Evolutionary conservation across 1,140 invertebrate species (phyloP).

Genomic region (Lethrus apterus): DNA sequence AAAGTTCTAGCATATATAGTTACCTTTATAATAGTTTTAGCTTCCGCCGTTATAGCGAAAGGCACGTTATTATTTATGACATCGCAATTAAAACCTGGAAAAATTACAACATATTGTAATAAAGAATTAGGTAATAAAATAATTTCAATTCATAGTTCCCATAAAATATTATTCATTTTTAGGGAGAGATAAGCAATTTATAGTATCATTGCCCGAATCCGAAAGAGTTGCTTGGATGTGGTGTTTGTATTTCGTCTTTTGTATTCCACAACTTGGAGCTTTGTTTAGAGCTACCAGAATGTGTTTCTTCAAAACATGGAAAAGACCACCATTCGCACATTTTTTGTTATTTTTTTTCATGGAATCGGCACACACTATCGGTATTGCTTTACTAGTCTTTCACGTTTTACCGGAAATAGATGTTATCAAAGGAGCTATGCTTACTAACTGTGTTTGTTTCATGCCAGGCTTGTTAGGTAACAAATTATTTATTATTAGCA

Average conservation of each 20-base stretch:
- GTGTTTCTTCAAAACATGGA: constrained; percentile 84
- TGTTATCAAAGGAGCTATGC: constrained; percentile 85
- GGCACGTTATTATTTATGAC: constrained; percentile 86
- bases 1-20: constrained; percentile 79
- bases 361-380: constrained; percentile 81
- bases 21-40: constrained; percentile 78
- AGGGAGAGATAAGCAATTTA: constrained; percentile 77
- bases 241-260: constrained; percentile 81
- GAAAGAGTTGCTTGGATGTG: constrained; percentile 89
- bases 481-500: constrained; percentile 1
- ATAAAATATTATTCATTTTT: constrained; percentile 23
- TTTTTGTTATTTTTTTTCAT: constrained; percentile 68
- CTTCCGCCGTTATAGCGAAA: constrained; percentile 76
- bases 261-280: constrained; percentile 80
- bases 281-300: constrained; percentile 77
- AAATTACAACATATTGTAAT: constrained; percentile 72
- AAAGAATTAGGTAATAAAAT: constrained; percentile 73
- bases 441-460: constrained; percentile 89
- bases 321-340: constrained; percentile 53
- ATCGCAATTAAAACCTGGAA: constrained; percentile 71
- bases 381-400: constrained; percentile 77
- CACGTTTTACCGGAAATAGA: constrained; percentile 83
- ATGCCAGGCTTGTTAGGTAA: constrained; percentile 71
- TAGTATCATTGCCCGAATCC: constrained; percentile 66
- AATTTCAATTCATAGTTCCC: no score